Conservation (phyloP, 2,113 vertebrate species). For the Mystacornis crossleyi region DNA sequence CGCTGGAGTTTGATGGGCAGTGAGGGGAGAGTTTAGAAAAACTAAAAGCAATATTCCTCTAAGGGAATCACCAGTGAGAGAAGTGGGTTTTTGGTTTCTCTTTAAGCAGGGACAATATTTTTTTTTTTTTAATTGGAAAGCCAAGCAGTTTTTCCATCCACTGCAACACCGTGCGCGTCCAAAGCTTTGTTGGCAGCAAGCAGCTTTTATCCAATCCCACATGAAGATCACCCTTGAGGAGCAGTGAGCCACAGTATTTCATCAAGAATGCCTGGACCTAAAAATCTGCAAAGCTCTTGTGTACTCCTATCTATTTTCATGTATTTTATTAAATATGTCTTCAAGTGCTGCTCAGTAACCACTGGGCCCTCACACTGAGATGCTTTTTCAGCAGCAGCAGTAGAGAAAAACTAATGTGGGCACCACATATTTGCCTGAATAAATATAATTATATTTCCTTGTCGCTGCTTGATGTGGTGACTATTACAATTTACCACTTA, state of each 20-base stretch:
- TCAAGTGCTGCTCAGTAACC: background rate
- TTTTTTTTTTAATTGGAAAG: background rate
- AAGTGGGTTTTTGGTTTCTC: background rate
- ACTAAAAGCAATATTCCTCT: background rate
- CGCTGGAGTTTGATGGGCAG: background rate
- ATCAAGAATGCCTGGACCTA: background rate
- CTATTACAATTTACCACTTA: background rate
- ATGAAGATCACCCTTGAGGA: background rate
- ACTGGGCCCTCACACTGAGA: background rate
- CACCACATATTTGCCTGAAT: background rate
- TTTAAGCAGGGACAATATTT: background rate
- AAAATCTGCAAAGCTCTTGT: background rate
- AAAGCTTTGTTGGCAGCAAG: background rate
- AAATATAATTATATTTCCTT: background rate
- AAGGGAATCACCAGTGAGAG: background rate
- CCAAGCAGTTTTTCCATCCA: background rate
- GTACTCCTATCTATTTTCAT: background rate
- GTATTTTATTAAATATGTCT: background rate
- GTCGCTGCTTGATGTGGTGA: background rate
- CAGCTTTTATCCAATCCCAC: background rate
- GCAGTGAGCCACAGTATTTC: background rate
- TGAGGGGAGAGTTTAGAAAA: background rate
- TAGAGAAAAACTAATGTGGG: background rate
- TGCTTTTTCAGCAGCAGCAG: background rate
- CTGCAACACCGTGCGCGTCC: rapidly evolving